Base-by-base conservation (phyloP, 2,888 invertebrate genomes). In the Crioceris asparagi region DNA sequence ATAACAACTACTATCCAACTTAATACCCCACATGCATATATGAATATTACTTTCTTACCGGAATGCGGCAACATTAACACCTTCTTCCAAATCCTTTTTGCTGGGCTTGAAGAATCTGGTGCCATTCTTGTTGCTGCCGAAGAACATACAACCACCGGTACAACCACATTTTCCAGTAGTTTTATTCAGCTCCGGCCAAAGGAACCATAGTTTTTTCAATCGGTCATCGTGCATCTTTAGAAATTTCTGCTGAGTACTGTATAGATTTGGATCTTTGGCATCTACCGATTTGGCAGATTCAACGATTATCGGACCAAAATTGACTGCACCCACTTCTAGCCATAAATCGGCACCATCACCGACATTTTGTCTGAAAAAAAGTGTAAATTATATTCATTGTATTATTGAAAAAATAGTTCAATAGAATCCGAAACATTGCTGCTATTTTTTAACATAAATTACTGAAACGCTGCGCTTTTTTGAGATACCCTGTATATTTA, bases 121-220 rank as follows among this genome's bases (percentile, higher is more conserved):
- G 0, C 94, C 96, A 60, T 93, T 92, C 55, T 78, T 75, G 62
- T 94, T 94, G 36, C 76, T 79, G 2, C 94, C 97, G 59, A 97
- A 97, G 68, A 98, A 98, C 8, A 74, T 72, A 57, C 93, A 94
- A 1, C 94, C 94, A 2, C 97, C 97, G 18, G 85, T 83, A 61
- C 97, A 98, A 1, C 96, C 97, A 60, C 97, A 98, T 49, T 83
- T 85, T 17, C 66, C 66, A 14, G 56, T 47, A 0, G 75, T 68
- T 39, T 71, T 70, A 48, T 78, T 77, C 30, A 64, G 62, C 49
- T 82, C 79, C 0, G 85, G 79, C 96, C 96, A 97, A 17, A 98
- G 65, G 59, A 98, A 97, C 90, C 92, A 93, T 21, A 98, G 67
- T 39, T 93, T 75, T 57, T 86, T 87, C 1, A 79, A 79, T 49